Evolutionary conservation across 2,113 vertebrate genomes (phyloP).

Genomic region (Excalfactoria chinensis): DNA sequence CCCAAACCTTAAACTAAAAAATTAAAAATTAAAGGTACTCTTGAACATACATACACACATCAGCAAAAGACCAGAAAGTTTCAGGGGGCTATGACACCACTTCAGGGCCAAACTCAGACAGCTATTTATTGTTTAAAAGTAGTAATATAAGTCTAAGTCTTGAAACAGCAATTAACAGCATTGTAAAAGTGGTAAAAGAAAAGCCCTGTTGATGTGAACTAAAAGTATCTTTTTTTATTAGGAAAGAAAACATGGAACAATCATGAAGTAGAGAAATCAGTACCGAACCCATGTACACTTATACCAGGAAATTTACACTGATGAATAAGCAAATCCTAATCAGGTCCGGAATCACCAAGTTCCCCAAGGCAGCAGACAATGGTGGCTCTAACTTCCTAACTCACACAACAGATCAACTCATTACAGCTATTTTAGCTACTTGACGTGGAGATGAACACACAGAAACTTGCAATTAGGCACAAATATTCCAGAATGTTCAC

Average conservation of each 20-base stretch:
- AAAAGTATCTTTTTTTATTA: background rate
- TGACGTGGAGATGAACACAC: background rate
- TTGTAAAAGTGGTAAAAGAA: background rate
- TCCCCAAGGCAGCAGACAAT: background rate
- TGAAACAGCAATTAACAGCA: background rate
- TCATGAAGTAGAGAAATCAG: background rate
- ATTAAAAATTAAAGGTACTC: background rate
- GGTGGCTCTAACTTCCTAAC: background rate
- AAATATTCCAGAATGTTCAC: background rate
- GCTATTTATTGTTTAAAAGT: constrained; percentile 24
- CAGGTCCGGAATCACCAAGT: background rate
- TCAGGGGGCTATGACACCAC: background rate
- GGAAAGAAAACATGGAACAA: constrained; percentile 18
- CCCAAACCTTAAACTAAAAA: no score
- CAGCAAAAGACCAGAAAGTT: background rate
- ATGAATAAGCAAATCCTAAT: background rate
- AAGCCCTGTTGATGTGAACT: background rate
- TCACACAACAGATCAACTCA: background rate
- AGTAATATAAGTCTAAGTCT: background rate
- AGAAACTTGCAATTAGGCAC: background rate
- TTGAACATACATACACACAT: background rate
- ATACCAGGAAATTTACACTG: background rate
- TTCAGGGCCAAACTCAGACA: background rate
- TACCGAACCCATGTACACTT: background rate
- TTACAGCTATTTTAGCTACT: background rate